These are phyloP conservation scores for Himalopsyche tibetana DNA, from an alignment of 2,888 invertebrate genomes.

Conservation along the genomic window DNA sequence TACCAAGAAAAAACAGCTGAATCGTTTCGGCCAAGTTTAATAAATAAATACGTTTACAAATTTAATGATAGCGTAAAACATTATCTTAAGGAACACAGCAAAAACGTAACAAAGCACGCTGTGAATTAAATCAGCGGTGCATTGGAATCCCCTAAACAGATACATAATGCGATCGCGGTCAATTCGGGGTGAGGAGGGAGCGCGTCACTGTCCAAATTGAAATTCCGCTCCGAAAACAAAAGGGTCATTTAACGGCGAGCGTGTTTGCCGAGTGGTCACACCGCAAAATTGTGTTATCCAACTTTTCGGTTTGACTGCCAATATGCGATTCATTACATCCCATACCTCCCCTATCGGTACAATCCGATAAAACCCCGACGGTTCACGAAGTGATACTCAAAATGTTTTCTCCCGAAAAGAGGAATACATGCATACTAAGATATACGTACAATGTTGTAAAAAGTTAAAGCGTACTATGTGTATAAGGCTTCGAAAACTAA, in stretches of 20 bases:
- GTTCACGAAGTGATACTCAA: not conserved
- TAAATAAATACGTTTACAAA: not conserved
- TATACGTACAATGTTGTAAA: no score
- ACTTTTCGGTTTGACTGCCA: constrained; percentile 65
- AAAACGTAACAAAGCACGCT: constrained; percentile 1
- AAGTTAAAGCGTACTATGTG: no score
- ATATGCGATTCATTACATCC: constrained; percentile 65
- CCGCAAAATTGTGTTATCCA: constrained; percentile 64
- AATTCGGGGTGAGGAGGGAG: not conserved
- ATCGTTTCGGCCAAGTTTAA: no score
- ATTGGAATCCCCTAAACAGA: not conserved
- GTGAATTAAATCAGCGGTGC: constrained; percentile 36
- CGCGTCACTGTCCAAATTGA: constrained; percentile 48
- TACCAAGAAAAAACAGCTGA: no score
- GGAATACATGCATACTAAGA: no score
- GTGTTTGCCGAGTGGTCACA: constrained; percentile 53
- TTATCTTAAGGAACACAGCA: not conserved
- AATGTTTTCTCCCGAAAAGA: not conserved
- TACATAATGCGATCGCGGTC: constrained; percentile 27
- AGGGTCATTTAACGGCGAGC: constrained; percentile 57
- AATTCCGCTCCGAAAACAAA: constrained; percentile 58
- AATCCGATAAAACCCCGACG: no score
- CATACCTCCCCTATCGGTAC: constrained; percentile 37
- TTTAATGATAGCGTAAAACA: not conserved
- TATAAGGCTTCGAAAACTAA: no score